These are phyloP conservation scores for Diprion similis DNA, from an alignment of 1,140 invertebrate species.

Conservation along the genomic window DNA sequence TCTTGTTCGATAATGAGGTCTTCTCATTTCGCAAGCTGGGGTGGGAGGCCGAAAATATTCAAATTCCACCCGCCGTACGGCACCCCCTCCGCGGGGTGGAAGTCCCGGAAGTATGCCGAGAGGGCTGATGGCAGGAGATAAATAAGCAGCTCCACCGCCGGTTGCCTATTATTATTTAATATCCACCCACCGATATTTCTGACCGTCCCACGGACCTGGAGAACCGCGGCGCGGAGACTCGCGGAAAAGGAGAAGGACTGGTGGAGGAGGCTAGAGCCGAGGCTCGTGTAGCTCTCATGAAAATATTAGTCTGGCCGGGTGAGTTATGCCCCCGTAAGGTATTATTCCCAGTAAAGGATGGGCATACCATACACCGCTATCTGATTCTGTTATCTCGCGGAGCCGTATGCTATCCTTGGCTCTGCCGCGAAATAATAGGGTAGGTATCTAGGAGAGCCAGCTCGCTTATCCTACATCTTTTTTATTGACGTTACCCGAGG, in stretches of 20 bases:
- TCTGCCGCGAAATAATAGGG: constrained; percentile 7
- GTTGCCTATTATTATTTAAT: constrained; percentile 5
- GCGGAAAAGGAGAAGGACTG: neutral
- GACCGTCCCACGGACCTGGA: neutral
- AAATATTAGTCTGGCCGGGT: constrained; percentile 5
- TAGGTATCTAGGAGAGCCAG: constrained; percentile 1
- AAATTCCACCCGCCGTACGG: too few species aligned
- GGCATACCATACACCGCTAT: neutral
- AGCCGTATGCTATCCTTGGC: neutral
- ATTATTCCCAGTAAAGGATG: constrained; percentile 5
- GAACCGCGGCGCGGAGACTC: neutral
- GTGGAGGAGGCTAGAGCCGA: neutral
- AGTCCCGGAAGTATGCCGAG: neutral
- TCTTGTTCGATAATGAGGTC: too few species aligned
- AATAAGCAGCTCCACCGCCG: neutral
- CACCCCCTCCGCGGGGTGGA: too few species aligned
- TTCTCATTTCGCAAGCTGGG: too few species aligned
- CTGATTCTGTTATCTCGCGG: constrained; percentile 1
- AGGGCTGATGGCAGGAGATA: neutral
- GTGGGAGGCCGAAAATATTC: too few species aligned
- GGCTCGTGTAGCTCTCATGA: constrained; percentile 1
- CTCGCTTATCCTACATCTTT: neutral
- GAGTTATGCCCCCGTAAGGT: constrained; percentile 7
- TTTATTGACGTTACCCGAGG: neutral
- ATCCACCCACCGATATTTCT: neutral